phyloP scores from a whole-genome alignment of 2,888 invertebrate genomes.

The Gasteruption jaculator region DNA sequence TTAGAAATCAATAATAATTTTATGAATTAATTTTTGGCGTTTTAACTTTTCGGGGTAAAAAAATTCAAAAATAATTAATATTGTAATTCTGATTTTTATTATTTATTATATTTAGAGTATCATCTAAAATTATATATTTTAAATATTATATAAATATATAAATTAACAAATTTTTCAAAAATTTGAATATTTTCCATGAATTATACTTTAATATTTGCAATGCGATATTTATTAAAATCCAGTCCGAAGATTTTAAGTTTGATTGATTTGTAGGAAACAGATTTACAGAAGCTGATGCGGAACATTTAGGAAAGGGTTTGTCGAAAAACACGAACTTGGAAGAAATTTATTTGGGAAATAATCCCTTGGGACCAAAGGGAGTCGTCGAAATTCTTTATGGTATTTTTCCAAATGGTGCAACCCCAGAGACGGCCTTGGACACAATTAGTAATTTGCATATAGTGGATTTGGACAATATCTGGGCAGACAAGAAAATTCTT shows the following conservation, averaged over 20 bases:
- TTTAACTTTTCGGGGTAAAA: too few species aligned
- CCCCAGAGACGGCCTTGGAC: slow-evolving; percentile 25
- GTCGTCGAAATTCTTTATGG: too few species aligned
- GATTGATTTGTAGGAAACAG: slow-evolving; percentile 31
- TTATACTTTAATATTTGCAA: background rate
- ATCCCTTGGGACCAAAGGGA: slow-evolving; percentile 53
- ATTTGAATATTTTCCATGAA: background rate
- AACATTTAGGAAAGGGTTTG: slow-evolving; percentile 49
- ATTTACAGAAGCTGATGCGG: slow-evolving; percentile 38
- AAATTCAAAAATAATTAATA: slow-evolving; percentile 3
- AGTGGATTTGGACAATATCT: slow-evolving; percentile 55
- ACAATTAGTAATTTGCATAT: slow-evolving; percentile 46
- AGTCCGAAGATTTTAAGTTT: background rate
- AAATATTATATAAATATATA: slow-evolving; percentile 2
- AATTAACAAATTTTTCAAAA: slow-evolving; percentile 7
- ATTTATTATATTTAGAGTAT: background rate
- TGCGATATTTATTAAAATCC: background rate
- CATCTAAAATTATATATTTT: background rate
- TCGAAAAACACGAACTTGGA: slow-evolving; percentile 49
- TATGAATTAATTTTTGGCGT: too few species aligned
- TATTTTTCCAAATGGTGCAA: slow-evolving; percentile 12
- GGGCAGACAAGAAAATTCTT: slow-evolving; percentile 50
- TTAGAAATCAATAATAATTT: too few species aligned
- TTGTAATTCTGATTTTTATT: background rate
- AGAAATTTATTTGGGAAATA: slow-evolving; percentile 53